Evolutionary conservation across 1,140 invertebrate species (phyloP), one percentile per base, ranked within the genome.

Genomic region (Diprion similis): DNA sequence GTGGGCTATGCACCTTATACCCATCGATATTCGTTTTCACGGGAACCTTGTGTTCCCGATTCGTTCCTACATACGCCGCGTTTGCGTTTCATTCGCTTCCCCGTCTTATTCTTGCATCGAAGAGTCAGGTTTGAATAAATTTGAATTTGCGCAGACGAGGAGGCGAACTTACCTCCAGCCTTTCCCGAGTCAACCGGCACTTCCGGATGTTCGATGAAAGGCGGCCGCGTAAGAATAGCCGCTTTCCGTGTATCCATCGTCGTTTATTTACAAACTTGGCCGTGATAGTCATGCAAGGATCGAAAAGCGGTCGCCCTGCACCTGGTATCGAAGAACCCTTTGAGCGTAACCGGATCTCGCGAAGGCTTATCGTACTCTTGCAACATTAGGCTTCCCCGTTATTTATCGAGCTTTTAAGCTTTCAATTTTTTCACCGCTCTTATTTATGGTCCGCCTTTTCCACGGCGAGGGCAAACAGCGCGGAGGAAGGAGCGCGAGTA

Each of bases 351-450:
- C 66, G 17, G 37, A 66, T 51, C 66, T 70, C 68, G 73, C 81
- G 78, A 78, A 75, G 72, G 84, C 84, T 87, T 87, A 87, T 87
- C 85, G 82, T 81, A 80, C 86, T 87, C 84, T 86, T 87, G 85
- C 85, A 87, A 87, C 85, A 87, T 87, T 87, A 87, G 80, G 80
- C 83, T 83, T 82, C 74, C 73, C 76, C 81, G 79, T 86, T 84
- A 86, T 86, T 87, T 82, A 85, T 82, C 79, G 76, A 76, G 74
- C 74, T 76, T 81, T 75, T 76, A 69, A 47, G 68, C 78, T 84
- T 84, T 82, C 80, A 77, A 80, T 78, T 79, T 78, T 81, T 76
- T 78, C 73, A 71, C 24, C 70, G 18, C 68, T 70, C 70, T 65
- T 76, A 66, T 73, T 75, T 19, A 24, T 71, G 59, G 73, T 71